These are phyloP conservation scores for Platorchestia sp. DNA, from an alignment of 1,140 invertebrate genomes.

Conservation along the genomic window DNA sequence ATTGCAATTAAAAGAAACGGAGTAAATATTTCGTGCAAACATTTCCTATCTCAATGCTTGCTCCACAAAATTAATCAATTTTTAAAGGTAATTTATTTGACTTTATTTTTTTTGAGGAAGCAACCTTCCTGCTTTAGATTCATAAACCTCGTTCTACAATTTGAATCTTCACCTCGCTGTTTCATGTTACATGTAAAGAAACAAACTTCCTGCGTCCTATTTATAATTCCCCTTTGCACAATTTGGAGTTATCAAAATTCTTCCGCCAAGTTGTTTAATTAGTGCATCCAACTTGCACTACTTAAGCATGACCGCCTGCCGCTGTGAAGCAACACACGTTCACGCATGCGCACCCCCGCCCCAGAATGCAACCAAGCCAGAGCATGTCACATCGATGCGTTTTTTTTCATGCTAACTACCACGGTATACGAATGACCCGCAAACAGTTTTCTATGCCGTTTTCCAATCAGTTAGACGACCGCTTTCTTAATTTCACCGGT, in stretches of 20 bases:
- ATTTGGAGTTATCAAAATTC: not conserved
- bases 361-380: conserved; percentile 6
- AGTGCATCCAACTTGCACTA: not conserved
- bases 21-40: no score
- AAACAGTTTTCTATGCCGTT: conserved; percentile 55
- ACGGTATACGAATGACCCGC: conserved; percentile 48
- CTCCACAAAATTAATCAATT: no score
- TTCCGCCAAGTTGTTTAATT: not conserved
- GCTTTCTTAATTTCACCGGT: conserved; percentile 55
- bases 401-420: conserved; percentile 52
- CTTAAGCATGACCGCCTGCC: not conserved
- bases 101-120: no score
- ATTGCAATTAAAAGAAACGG: no score
- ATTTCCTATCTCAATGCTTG: no score
- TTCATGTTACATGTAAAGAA: not conserved
- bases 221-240: not conserved
- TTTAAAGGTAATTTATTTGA: no score
- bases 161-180: not conserved
- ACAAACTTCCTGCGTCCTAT: not conserved
- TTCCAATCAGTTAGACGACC: conserved; percentile 55
- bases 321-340: not conserved
- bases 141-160: no score
- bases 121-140: no score
- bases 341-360: not conserved
- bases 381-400: conserved; percentile 41